Evolutionary conservation across 1,140 invertebrate genomes (phyloP).

Genomic region (Bombus ignitus): DNA sequence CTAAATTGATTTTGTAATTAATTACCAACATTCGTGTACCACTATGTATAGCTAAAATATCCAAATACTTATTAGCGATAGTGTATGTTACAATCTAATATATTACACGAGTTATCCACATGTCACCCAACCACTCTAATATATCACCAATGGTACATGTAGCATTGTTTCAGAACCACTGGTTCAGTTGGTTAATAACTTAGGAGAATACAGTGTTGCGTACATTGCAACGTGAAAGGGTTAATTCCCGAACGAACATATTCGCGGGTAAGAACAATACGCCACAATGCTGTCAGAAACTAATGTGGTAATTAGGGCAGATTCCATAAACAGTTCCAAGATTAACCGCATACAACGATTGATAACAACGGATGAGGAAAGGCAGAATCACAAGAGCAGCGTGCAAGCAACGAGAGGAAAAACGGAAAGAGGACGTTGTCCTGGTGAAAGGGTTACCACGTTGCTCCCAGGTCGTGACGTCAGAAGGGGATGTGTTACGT

Average conservation of each 20-base stretch:
- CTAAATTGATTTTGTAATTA: not conserved
- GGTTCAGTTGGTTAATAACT: not conserved
- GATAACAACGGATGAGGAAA: not conserved
- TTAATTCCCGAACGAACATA: not conserved
- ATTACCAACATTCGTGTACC: no score
- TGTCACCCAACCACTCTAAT: not conserved
- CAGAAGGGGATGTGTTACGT: slow-evolving; percentile 72
- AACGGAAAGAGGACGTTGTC: slow-evolving; percentile 61
- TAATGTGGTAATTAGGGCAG: not conserved
- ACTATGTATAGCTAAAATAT: no score
- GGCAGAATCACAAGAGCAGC: not conserved
- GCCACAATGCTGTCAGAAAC: not conserved
- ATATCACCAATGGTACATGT: no score
- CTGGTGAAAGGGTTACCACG: slow-evolving; percentile 58
- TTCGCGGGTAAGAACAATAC: not conserved
- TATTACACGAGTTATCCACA: not conserved
- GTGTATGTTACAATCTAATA: no score
- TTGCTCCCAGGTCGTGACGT: slow-evolving; percentile 68
- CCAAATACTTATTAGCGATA: no score
- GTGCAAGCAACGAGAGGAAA: not conserved
- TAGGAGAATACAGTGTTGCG: not conserved
- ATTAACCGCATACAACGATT: not conserved
- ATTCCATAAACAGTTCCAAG: not conserved
- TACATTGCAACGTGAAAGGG: not conserved
- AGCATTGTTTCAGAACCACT: not conserved